These are phyloP conservation scores for Oreochromis mossambicus DNA, from an alignment of 2,797 vertebrate species.

Conservation along the genomic window DNA sequence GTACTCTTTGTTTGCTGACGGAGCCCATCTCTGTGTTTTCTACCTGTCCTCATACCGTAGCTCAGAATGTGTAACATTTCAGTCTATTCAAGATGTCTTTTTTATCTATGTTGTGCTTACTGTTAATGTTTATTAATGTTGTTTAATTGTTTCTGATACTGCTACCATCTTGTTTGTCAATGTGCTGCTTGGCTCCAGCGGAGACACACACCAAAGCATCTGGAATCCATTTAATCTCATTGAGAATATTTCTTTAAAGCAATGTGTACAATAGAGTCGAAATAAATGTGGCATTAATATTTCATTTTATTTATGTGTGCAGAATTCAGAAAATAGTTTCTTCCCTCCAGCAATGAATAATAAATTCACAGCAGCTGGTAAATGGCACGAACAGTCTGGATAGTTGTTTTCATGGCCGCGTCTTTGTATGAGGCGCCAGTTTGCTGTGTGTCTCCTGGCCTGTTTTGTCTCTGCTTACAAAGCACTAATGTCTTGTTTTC, in stretches of 20 bases:
- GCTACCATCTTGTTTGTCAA: constrained; percentile 78
- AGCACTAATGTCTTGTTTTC: constrained; percentile 89
- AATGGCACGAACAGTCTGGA: neutral
- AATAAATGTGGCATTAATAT: neutral
- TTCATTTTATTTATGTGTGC: neutral
- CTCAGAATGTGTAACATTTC: constrained; percentile 58
- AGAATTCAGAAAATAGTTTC: neutral
- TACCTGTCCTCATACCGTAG: constrained; percentile 67
- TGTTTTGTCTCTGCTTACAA: constrained; percentile 82
- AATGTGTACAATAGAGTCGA: neutral
- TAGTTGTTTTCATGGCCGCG: neutral
- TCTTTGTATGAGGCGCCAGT: neutral
- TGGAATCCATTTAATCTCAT: neutral
- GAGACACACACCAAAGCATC: constrained; percentile 72
- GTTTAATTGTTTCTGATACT: constrained; percentile 68
- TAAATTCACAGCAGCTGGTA: neutral
- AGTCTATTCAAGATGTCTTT: constrained; percentile 22
- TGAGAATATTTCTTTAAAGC: neutral
- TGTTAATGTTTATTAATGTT: constrained; percentile 73
- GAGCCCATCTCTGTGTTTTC: constrained; percentile 69
- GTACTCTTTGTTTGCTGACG: constrained; percentile 50
- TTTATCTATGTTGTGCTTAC: constrained; percentile 54
- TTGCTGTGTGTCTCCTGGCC: constrained; percentile 77
- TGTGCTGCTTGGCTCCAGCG: constrained; percentile 72
- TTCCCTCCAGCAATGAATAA: neutral